Percentiles rank a stretch among this genome's conserved stretches.
phyloP scores from a whole-genome alignment of 2,797 vertebrate genomes.

The Semotilus atromaculatus region DNA sequence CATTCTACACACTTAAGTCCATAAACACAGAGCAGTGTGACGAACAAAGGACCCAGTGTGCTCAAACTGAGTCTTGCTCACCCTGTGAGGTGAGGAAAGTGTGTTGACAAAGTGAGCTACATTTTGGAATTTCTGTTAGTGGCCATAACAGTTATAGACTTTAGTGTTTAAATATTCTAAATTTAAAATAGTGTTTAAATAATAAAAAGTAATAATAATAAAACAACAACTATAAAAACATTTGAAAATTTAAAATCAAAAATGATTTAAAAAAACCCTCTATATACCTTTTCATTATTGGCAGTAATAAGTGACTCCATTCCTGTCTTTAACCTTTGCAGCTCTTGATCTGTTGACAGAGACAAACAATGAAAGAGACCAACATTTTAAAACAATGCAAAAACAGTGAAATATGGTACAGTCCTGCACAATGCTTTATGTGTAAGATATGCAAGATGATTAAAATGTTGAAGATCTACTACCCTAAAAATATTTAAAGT shows the following conservation, averaged over 20 bases:
- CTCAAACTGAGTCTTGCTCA: constrained; percentile 60
- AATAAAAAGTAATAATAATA: neutral
- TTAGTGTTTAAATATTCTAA: neutral
- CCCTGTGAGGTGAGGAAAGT: neutral
- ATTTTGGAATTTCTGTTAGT: neutral
- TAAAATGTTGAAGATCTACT: neutral
- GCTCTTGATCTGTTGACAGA: constrained; percentile 85
- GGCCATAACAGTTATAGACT: neutral
- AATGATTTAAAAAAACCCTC: neutral
- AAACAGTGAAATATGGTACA: neutral
- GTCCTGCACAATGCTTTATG: neutral
- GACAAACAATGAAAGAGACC: neutral
- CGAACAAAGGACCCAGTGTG: constrained; percentile 74
- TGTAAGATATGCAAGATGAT: neutral
- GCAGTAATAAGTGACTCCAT: constrained; percentile 88
- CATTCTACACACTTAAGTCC: constrained; percentile 10
- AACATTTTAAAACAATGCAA: neutral
- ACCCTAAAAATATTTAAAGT: neutral
- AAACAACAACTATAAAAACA: neutral
- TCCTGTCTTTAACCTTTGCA: constrained; percentile 87
- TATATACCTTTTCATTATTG: constrained; percentile 92
- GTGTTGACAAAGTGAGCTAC: neutral
- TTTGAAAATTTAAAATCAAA: neutral
- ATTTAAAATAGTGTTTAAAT: neutral
- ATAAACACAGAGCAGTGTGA: constrained; percentile 29